Evolutionary conservation across 2,888 invertebrate genomes (phyloP), one percentile per base, ranked within the genome.

Genomic region (Sphinx pinastri): DNA sequence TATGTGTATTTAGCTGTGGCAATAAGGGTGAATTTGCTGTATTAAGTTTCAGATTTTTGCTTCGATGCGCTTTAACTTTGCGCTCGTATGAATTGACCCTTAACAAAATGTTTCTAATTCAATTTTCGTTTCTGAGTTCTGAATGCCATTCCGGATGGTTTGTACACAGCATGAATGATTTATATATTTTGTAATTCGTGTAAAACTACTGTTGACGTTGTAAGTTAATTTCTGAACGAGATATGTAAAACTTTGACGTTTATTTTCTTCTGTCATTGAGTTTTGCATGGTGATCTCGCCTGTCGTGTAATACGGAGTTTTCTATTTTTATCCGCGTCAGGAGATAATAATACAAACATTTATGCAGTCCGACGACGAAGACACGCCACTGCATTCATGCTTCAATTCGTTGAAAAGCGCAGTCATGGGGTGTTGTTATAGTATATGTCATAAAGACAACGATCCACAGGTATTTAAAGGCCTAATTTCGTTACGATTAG

Each of bases 391-490:
- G 89, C 92, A 92, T 90, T 93, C 93, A 91, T 94, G 93, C 89
- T 93, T 93, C 89, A 88, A 89, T 79, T 91, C 92, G 72, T 79
- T 93, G 74, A 93, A 89, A 84, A 92, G 75, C 79, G 90, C 92
- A 83, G 91, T 92, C 84, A 96, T 96, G 96, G 96, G 96, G 80
- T 96, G 96, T 88, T 96, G 96, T 87, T 96, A 96, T 87, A 96
- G 96, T 89, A 95, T 96, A 81, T 96, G 96, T 86, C 96, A 96
- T 82, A 96, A 96, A 88, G 96, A 96, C 84, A 94, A 91, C 74
- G 95, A 96, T 77, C 94, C 95, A 72, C 96, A 96, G 95, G 96
- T 96, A 94, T 81, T 77, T 75, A 70, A 57, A 67, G 49, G 71
- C 63, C 67, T 72, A 70, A 71, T 63, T 70, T 66, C 19, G 69